A percentile compares a stretch with the other conserved stretches of the same genome.
Conservation (phyloP, 2,888 invertebrate species). For the Tetramorium bicarinatum region DNA sequence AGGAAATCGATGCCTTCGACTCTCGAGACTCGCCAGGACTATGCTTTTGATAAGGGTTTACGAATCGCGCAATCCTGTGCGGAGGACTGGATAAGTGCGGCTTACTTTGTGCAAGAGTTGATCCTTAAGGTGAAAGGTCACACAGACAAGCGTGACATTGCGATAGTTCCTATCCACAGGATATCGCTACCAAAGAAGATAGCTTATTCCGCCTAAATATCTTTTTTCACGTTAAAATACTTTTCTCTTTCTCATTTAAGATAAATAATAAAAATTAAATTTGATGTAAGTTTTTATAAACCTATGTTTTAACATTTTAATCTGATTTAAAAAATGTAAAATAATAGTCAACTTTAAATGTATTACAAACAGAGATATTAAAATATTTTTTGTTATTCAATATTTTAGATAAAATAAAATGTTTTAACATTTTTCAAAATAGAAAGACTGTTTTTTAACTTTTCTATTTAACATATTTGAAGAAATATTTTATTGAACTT, state of each 20-base stretch:
- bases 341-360: neutral
- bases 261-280: neutral
- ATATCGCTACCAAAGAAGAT: neutral
- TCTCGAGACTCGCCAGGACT: conserved; percentile 60
- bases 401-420: neutral
- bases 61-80: conserved; percentile 65
- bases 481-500: neutral
- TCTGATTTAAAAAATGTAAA: neutral
- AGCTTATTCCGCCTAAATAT: neutral
- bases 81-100: conserved; percentile 60
- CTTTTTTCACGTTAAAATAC: neutral
- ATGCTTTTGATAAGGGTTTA: conserved; percentile 76
- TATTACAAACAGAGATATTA: neutral
- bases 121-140: conserved; percentile 31
- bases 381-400: neutral
- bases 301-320: neutral
- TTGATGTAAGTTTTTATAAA: neutral
- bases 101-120: conserved; percentile 55
- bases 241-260: neutral
- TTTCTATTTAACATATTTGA: neutral
- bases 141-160: neutral
- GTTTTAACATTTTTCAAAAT: neutral
- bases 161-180: neutral
- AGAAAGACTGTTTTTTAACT: neutral
- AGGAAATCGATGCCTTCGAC: conserved; percentile 64